These are phyloP conservation scores for Ctenodactylus gundi DNA, from an alignment of 2,113 vertebrate genomes.

Conservation along the genomic window DNA sequence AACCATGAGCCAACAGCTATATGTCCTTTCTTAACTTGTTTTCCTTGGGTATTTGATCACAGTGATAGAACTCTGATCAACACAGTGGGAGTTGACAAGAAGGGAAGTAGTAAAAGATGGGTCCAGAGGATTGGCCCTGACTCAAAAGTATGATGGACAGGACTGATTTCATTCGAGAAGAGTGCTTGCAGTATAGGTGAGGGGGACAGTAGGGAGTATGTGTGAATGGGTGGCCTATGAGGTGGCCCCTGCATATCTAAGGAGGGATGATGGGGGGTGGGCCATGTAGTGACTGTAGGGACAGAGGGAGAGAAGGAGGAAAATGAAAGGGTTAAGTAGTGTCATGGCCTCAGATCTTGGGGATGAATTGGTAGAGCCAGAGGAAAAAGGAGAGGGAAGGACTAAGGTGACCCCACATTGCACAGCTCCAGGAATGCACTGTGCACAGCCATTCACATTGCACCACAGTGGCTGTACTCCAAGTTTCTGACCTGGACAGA, in stretches of 20 bases:
- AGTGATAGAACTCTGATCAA: background rate
- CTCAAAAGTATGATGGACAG: background rate
- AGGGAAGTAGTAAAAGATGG: background rate
- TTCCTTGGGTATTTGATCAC: background rate
- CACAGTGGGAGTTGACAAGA: background rate
- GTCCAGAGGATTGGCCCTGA: background rate
- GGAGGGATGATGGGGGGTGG: background rate
- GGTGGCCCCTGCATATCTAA: background rate
- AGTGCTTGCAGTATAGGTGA: background rate
- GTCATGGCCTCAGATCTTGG: background rate
- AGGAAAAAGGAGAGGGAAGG: background rate
- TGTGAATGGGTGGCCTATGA: background rate
- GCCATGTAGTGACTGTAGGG: background rate
- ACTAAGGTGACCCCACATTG: background rate
- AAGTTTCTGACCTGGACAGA: constrained; percentile 14
- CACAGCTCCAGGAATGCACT: background rate
- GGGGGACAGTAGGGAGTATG: no score
- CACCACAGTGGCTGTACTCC: background rate
- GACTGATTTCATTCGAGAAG: background rate
- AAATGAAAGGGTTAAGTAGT: background rate
- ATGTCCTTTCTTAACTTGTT: background rate
- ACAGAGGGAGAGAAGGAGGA: background rate
- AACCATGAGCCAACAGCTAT: background rate
- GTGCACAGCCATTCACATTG: no score
- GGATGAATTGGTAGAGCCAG: background rate